Percentiles rank a stretch among this genome's conserved stretches.
phyloP scores from a whole-genome alignment of 2,797 vertebrate species.

The Squalus acanthias region DNA sequence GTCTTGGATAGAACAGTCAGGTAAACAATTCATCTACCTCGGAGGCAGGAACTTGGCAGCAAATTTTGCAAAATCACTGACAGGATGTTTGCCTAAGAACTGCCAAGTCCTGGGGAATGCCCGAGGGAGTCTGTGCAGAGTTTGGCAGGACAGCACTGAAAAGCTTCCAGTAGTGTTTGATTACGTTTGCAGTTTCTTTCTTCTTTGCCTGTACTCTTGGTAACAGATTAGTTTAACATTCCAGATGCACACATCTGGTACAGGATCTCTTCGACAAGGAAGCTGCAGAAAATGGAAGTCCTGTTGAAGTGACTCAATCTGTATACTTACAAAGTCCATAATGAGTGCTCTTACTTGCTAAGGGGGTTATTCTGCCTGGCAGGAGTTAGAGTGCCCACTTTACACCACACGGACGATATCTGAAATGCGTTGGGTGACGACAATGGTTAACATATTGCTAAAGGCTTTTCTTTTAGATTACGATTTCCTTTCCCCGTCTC shows the following conservation, averaged over 20 bases:
- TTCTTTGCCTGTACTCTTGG: background rate
- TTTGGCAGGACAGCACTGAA: background rate
- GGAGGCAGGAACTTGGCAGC: background rate
- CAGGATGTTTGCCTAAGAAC: constrained; percentile 7
- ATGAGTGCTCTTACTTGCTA: too few species aligned
- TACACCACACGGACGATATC: background rate
- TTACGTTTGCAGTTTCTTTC: background rate
- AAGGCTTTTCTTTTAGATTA: background rate
- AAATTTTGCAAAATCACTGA: background rate
- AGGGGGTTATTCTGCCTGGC: background rate
- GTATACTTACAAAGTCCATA: background rate
- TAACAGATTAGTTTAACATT: background rate
- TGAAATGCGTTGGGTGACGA: background rate
- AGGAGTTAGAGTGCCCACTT: background rate
- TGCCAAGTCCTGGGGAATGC: background rate
- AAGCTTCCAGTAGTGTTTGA: background rate
- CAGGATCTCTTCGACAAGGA: background rate
- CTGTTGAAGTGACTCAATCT: background rate
- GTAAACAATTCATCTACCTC: background rate
- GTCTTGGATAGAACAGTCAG: background rate
- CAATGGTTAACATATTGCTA: background rate
- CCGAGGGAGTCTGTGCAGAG: background rate
- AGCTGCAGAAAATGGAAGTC: background rate
- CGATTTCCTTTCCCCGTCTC: background rate
- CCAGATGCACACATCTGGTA: background rate